These are phyloP conservation scores for Gandaritis pyraliata DNA, from an alignment of 2,888 invertebrate genomes.

Conservation along the genomic window DNA sequence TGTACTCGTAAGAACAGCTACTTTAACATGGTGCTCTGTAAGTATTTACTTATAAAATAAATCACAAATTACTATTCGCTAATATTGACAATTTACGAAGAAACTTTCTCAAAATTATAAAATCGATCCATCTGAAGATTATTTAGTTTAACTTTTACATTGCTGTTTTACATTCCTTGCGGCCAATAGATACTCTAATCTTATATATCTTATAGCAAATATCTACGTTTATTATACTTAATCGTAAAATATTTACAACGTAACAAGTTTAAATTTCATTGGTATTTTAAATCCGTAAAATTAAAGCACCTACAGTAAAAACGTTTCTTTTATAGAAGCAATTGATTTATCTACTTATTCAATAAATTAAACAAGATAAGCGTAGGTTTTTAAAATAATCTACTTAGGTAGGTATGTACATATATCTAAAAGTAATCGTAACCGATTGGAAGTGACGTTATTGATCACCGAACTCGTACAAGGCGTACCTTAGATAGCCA, in stretches of 20 bases:
- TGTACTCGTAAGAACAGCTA: constrained; percentile 1
- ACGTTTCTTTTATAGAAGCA: constrained; percentile 32
- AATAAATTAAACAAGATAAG: constrained; percentile 42
- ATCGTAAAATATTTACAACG: constrained; percentile 58
- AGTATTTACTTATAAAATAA: constrained; percentile 2
- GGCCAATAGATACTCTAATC: constrained; percentile 32
- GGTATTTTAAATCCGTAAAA: constrained; percentile 42
- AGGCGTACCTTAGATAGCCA: constrained; percentile 54
- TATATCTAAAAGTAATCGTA: constrained; percentile 46
- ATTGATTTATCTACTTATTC: constrained; percentile 36
- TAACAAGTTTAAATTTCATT: constrained; percentile 47
- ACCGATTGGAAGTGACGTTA: constrained; percentile 59
- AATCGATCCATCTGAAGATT: constrained; percentile 28
- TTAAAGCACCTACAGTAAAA: constrained; percentile 42
- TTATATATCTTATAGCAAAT: constrained; percentile 48
- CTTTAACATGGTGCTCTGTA: neutral
- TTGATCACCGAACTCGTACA: constrained; percentile 33
- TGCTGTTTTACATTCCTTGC: constrained; percentile 27
- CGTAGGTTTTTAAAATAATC: constrained; percentile 41
- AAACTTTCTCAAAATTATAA: constrained; percentile 6
- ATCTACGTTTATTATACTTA: constrained; percentile 21
- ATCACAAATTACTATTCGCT: constrained; percentile 5
- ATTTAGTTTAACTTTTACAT: constrained; percentile 32
- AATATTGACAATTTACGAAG: constrained; percentile 5
- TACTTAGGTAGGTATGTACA: constrained; percentile 31